phyloP scores from a whole-genome alignment of 2,113 vertebrate genomes.

The Calidris pugnax region DNA sequence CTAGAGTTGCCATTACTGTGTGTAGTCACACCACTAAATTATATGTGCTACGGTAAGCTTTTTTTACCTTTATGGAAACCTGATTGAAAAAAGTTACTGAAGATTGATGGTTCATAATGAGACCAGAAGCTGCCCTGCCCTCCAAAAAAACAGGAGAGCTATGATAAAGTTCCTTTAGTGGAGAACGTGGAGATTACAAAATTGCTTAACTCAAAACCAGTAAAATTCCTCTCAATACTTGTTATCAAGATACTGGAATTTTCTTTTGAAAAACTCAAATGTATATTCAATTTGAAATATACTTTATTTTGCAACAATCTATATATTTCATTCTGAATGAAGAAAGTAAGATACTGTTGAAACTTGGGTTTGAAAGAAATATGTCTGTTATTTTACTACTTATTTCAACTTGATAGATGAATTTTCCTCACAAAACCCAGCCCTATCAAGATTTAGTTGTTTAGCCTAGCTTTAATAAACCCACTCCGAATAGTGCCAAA shows the following conservation, averaged over 20 bases:
- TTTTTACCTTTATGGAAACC: not conserved
- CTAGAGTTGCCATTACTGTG: not conserved
- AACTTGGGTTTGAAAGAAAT: not conserved
- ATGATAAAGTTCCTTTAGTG: not conserved
- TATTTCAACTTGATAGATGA: not conserved
- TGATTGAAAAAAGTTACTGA: not conserved
- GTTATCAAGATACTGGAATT: not conserved
- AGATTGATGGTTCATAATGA: not conserved
- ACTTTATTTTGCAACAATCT: not conserved
- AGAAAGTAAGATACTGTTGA: not conserved
- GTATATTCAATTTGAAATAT: not conserved
- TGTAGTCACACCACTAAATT: not conserved
- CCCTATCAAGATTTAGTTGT: not conserved
- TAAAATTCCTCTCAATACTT: not conserved
- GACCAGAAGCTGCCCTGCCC: not conserved
- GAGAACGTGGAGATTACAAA: not conserved
- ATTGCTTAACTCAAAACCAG: not conserved
- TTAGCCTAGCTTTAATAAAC: not conserved
- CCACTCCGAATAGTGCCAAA: not conserved
- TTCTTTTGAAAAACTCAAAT: not conserved
- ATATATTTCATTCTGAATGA: not conserved
- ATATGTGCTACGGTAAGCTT: not conserved
- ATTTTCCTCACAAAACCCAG: not conserved
- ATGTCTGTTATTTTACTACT: not conserved
- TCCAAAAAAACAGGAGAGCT: accelerated